These are phyloP conservation scores for Cactoblastis cactorum DNA, from an alignment of 2,888 invertebrate genomes.

Conservation along the genomic window DNA sequence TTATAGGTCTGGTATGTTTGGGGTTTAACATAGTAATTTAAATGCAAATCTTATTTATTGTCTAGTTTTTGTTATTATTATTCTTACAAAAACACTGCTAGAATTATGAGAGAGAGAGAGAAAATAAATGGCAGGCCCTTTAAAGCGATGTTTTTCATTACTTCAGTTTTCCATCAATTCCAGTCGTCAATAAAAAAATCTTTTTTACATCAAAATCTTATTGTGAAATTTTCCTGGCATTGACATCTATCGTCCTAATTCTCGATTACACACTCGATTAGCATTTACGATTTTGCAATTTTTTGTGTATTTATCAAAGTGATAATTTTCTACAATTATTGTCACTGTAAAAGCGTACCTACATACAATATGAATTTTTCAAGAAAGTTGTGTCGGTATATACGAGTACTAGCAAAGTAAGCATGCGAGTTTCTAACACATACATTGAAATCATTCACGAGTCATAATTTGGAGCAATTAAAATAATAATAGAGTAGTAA, in stretches of 20 bases:
- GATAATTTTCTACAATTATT: background rate
- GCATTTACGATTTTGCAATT: background rate
- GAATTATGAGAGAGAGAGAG: too few relatives aligned
- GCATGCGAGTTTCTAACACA: background rate
- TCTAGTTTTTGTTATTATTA: too few relatives aligned
- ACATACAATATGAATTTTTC: background rate
- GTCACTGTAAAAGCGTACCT: background rate
- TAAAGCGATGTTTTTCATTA: too few relatives aligned
- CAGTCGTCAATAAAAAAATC: background rate
- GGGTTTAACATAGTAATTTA: too few relatives aligned
- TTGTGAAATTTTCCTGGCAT: background rate
- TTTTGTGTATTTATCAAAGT: background rate
- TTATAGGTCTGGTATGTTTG: too few relatives aligned
- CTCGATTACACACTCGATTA: background rate
- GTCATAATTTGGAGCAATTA: slow-evolving; percentile 9
- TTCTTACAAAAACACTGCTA: too few relatives aligned
- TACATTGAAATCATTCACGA: background rate
- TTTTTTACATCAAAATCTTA: background rate
- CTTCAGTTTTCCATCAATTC: too few relatives aligned
- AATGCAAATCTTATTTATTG: too few relatives aligned
- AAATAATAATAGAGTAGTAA: background rate
- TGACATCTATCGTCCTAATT: background rate
- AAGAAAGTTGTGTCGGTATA: background rate
- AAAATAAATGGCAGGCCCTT: too few relatives aligned
- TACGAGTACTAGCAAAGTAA: background rate